Conservation (phyloP, 2,113 vertebrate species). For the Oncorhynchus masou region DNA sequence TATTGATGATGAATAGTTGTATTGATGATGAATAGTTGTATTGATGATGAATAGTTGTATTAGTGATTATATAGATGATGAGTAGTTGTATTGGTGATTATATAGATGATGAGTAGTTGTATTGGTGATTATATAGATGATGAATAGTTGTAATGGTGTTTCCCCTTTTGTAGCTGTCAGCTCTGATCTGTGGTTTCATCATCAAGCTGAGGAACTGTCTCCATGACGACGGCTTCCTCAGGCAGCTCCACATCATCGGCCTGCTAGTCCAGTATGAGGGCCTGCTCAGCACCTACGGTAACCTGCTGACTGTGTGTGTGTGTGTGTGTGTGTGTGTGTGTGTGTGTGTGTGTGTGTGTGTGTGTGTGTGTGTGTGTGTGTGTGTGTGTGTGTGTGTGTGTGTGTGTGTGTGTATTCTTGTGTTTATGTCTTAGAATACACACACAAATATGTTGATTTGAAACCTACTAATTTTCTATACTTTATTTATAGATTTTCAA, state of each 20-base stretch:
- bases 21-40: too few relatives aligned
- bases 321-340: neutral
- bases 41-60: too few relatives aligned
- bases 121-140: neutral
- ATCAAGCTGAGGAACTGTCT: conserved; percentile 93
- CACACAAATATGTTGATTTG: too few relatives aligned
- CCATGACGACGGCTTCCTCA: conserved; percentile 89
- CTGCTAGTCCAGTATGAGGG: conserved; percentile 94
- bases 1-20: too few relatives aligned
- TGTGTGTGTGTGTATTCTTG: neutral
- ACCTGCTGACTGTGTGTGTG: conserved; percentile 24
- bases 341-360: neutral
- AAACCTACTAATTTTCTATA: too few relatives aligned
- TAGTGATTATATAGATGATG: too few relatives aligned
- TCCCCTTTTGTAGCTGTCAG: conserved; percentile 79
- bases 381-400: neutral
- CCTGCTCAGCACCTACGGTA: conserved; percentile 95
- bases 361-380: neutral
- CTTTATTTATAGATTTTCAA: too few relatives aligned
- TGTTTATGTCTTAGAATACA: too few relatives aligned
- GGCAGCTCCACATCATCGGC: conserved; percentile 95
- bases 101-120: too few relatives aligned
- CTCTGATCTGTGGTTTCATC: conserved; percentile 94
- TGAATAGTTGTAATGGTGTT: neutral
- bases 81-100: too few relatives aligned